A percentile compares a stretch with the other conserved stretches of the same genome.
Evolutionary conservation across 2,797 vertebrate species (phyloP).

Genomic region (Intellagama lesueurii): DNA sequence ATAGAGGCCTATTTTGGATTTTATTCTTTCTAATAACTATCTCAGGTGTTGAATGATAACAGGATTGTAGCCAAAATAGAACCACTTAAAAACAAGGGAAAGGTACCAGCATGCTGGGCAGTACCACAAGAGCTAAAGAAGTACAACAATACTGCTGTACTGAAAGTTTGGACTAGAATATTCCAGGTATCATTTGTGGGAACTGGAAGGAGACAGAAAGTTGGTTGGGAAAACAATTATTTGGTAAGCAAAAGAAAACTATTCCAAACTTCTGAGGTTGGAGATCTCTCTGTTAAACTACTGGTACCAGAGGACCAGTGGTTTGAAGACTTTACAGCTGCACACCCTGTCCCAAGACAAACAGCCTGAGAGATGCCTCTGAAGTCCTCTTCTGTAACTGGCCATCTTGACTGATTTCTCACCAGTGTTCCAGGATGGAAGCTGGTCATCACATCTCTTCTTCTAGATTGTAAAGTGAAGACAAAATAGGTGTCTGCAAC

Average conservation of each 20-base stretch:
- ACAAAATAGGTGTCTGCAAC: not conserved
- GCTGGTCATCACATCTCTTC: not conserved
- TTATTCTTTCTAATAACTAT: constrained; percentile 43
- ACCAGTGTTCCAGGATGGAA: not conserved
- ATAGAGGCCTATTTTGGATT: constrained; percentile 60
- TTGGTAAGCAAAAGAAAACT: not conserved
- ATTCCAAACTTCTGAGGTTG: not conserved
- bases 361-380: not conserved
- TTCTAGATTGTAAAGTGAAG: not conserved
- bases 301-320: too few relatives aligned
- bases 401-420: not conserved
- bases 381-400: not conserved
- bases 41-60: not conserved
- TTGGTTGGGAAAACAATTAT: not conserved
- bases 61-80: not conserved
- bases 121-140: not conserved
- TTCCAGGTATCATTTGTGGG: not conserved
- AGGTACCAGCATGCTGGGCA: not conserved
- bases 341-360: not conserved
- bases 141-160: too few relatives aligned
- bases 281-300: not conserved
- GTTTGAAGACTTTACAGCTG: not conserved
- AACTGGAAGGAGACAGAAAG: not conserved
- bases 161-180: not conserved
- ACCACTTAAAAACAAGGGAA: not conserved